These are phyloP conservation scores for Epicampocera succincta DNA, from an alignment of 2,888 invertebrate species.

Conservation along the genomic window DNA sequence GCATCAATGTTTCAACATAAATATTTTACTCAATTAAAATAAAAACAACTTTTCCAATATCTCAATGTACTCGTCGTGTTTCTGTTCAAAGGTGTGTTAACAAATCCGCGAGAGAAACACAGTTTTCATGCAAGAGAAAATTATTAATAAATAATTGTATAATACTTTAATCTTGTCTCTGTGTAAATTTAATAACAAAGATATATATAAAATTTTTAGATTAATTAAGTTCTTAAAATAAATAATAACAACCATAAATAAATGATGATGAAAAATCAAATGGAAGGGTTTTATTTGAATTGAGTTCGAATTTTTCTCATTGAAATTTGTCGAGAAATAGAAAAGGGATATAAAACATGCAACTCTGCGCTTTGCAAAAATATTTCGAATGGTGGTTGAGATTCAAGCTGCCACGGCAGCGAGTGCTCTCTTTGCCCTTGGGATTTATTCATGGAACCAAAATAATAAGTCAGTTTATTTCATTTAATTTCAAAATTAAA, in stretches of 20 bases:
- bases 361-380: too few species aligned
- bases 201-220: conserved; percentile 70
- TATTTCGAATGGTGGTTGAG: too few species aligned
- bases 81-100: conserved; percentile 42
- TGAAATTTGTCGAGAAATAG: too few species aligned
- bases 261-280: conserved; percentile 55
- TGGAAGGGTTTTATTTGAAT: too few species aligned
- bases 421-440: too few species aligned
- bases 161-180: conserved; percentile 72
- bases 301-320: too few species aligned
- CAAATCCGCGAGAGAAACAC: conserved; percentile 28
- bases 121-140: conserved; percentile 38
- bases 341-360: too few species aligned
- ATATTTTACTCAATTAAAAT: conserved; percentile 51
- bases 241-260: conserved; percentile 55
- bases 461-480: too few species aligned
- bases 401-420: too few species aligned
- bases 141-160: conserved; percentile 61
- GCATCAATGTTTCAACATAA: conserved; percentile 59
- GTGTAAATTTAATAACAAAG: conserved; percentile 67
- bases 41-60: conserved; percentile 55
- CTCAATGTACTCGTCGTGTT: conserved; percentile 64
- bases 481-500: too few species aligned
- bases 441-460: too few species aligned
- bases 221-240: conserved; percentile 71